Conservation (phyloP, 2,113 vertebrate genomes). For the Theristicus caerulescens region DNA sequence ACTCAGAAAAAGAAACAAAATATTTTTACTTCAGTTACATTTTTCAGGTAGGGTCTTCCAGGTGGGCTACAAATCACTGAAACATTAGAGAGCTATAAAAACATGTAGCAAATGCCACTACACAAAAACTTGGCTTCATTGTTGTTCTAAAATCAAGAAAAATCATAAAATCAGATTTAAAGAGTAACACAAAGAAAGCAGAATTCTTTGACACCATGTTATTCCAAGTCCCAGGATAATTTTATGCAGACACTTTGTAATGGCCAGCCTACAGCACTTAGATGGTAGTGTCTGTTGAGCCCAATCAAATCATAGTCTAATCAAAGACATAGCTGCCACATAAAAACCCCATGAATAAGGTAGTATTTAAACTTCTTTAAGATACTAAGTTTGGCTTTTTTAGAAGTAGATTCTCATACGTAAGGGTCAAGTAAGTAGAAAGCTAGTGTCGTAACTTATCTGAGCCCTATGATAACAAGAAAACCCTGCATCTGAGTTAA, state of each 20-base stretch:
- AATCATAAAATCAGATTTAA: not conserved
- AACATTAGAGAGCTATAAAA: not conserved
- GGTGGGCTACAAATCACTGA: not conserved
- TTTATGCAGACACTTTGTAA: not conserved
- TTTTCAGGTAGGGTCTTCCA: not conserved
- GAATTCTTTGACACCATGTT: not conserved
- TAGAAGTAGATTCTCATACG: not conserved
- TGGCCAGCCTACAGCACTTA: not conserved
- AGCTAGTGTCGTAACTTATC: not conserved
- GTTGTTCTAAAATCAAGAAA: not conserved
- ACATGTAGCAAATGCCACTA: not conserved
- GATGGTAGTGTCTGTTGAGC: not conserved
- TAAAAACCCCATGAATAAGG: not conserved
- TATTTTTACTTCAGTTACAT: not conserved
- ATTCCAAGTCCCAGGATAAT: not conserved
- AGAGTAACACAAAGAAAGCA: not conserved
- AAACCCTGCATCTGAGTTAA: not conserved
- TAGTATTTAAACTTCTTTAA: not conserved
- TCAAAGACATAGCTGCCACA: not conserved
- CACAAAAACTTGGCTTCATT: not conserved
- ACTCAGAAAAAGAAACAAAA: not conserved
- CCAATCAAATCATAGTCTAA: not conserved
- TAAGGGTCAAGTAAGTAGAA: not conserved
- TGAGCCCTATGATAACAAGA: not conserved
- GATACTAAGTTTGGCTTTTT: not conserved